These are phyloP conservation scores for Aplysina aerophoba DNA, from an alignment of 37 sponge, comb jelly and placozoan genomes.

Conservation along the genomic window DNA sequence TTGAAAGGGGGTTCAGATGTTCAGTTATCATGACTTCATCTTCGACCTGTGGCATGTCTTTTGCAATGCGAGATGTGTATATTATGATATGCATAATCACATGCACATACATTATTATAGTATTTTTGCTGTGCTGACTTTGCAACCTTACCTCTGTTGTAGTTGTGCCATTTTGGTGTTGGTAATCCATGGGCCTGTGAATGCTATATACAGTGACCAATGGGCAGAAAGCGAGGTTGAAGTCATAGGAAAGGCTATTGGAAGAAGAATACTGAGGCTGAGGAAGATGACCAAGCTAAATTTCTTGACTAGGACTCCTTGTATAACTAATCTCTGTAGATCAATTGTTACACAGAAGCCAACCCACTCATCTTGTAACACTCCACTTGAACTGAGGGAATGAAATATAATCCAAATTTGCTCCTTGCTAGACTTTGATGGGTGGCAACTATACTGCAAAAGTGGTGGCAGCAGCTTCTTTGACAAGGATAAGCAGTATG, in stretches of 20 bases:
- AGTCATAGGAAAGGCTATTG: too few relatives aligned
- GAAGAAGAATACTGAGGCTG: too few relatives aligned
- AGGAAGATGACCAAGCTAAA: too few relatives aligned
- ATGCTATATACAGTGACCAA: too few relatives aligned
- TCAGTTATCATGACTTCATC: not conserved
- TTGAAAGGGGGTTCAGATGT: conserved; percentile 11
- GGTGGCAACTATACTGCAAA: not conserved
- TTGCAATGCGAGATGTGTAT: not conserved
- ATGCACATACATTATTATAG: not conserved
- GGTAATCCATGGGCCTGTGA: too few relatives aligned
- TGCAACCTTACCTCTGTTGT: too few relatives aligned
- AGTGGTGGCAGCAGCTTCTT: conserved; percentile 6
- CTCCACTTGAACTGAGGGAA: not conserved
- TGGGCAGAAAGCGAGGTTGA: too few relatives aligned
- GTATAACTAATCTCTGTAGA: not conserved
- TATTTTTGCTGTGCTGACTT: too few relatives aligned
- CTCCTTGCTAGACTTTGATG: not conserved
- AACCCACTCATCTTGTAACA: not conserved
- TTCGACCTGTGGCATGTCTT: conserved; percentile 12
- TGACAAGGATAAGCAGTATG: not conserved
- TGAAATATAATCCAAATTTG: not conserved
- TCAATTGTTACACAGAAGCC: too few relatives aligned
- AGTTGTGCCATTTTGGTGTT: too few relatives aligned
- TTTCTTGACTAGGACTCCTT: not conserved
- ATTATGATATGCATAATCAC: not conserved